Conservation (phyloP, 92 coral and sea anemone species). For the Phenganax subtilis region DNA sequence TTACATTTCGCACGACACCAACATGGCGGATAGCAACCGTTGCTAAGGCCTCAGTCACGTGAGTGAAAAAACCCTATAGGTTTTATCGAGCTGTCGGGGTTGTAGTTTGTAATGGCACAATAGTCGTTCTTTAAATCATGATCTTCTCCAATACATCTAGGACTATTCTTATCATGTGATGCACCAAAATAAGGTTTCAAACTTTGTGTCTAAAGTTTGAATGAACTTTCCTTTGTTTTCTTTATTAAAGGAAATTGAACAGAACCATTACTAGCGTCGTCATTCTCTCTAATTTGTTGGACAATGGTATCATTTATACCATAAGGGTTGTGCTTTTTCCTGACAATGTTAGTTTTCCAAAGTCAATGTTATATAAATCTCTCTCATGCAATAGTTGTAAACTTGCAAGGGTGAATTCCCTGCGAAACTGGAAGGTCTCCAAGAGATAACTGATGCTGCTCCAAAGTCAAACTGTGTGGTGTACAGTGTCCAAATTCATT, state of each 20-base stretch:
- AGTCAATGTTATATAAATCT: conserved; percentile 22
- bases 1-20: too few relatives aligned
- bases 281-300: conserved; percentile 11
- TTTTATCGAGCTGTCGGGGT: conserved; percentile 23
- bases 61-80: background rate
- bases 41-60: too few relatives aligned
- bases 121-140: conserved; percentile 12
- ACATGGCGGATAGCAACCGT: too few relatives aligned
- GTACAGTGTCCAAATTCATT: conserved; percentile 34
- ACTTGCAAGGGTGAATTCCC: conserved; percentile 21
- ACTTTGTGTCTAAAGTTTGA: conserved; percentile 14
- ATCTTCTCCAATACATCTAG: conserved; percentile 35
- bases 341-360: conserved; percentile 24
- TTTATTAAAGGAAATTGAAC: background rate
- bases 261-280: background rate
- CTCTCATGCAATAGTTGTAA: conserved; percentile 30
- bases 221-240: conserved; percentile 23
- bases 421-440: conserved; percentile 32
- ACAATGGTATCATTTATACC: conserved; percentile 31
- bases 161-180: conserved; percentile 14
- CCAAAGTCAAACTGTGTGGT: conserved; percentile 20
- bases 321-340: conserved; percentile 33
- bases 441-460: conserved; percentile 26
- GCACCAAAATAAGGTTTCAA: conserved; percentile 38
- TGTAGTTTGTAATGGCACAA: conserved; percentile 9